These are phyloP conservation scores for Stenurella melanura DNA, from an alignment of 2,888 invertebrate genomes.

Conservation along the genomic window DNA sequence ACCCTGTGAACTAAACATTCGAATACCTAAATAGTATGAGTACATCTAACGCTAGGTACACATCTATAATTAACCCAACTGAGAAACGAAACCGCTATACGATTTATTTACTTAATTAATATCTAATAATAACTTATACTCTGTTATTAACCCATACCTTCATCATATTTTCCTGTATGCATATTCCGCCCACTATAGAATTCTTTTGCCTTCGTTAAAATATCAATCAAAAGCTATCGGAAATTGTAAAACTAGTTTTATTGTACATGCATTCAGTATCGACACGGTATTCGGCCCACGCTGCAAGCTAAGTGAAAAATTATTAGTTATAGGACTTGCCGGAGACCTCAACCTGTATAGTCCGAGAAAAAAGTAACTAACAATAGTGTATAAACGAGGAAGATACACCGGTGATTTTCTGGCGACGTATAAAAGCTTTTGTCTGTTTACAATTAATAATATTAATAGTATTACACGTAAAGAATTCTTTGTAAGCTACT, in stretches of 20 bases:
- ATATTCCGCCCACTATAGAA: conserved; percentile 41
- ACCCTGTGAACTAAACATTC: background rate
- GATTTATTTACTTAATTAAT: conserved; percentile 54
- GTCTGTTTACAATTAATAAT: background rate
- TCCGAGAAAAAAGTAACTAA: conserved; percentile 28
- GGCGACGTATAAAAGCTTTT: background rate
- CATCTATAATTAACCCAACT: conserved; percentile 40
- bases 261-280: conserved; percentile 48
- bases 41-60: background rate
- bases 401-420: conserved; percentile 4
- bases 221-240: conserved; percentile 52
- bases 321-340: conserved; percentile 36
- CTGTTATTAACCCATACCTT: conserved; percentile 43
- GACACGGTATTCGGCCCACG: conserved; percentile 44
- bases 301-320: conserved; percentile 38
- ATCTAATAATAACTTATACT: conserved; percentile 45
- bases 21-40: background rate
- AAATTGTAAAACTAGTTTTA: conserved; percentile 52
- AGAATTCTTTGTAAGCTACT: no score
- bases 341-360: conserved; percentile 37
- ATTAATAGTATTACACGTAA: background rate
- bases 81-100: conserved; percentile 41
- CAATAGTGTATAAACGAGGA: conserved; percentile 16
- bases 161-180: conserved; percentile 24
- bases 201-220: conserved; percentile 40